A percentile compares a stretch with the other conserved stretches of the same genome.
phyloP scores from a whole-genome alignment of 2,113 vertebrate species.

The Corythaixoides concolor region DNA sequence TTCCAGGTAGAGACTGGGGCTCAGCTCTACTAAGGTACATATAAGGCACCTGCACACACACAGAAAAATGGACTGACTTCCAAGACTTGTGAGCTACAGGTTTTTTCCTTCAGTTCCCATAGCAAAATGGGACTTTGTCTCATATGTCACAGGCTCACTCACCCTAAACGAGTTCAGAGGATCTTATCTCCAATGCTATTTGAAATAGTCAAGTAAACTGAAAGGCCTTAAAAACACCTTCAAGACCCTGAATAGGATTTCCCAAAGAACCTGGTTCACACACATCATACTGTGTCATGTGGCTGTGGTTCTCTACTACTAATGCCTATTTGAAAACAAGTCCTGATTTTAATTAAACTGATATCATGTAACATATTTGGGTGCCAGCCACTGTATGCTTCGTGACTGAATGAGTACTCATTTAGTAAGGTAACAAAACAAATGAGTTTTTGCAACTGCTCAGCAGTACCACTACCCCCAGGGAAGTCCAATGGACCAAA shows the following conservation, averaged over 20 bases:
- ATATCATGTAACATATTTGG: not conserved
- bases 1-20: not conserved
- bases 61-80: not conserved
- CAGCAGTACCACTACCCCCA: not conserved
- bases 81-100: not conserved
- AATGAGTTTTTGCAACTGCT: not conserved
- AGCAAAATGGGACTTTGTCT: not conserved
- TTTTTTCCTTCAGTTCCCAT: not conserved
- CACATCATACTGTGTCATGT: not conserved
- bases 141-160: not conserved
- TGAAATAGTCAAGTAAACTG: not conserved
- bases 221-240: not conserved
- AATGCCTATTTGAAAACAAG: not conserved
- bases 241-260: not conserved
- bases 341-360: not conserved
- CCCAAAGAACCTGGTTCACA: not conserved
- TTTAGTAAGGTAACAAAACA: not conserved
- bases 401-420: not conserved
- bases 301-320: not conserved
- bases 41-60: not conserved
- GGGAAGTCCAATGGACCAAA: not conserved
- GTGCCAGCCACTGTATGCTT: not conserved
- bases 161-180: not conserved
- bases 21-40: not conserved
- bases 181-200: not conserved